These are phyloP conservation scores for Chrosomus eos DNA, from an alignment of 2,797 vertebrate species.

Conservation along the genomic window DNA sequence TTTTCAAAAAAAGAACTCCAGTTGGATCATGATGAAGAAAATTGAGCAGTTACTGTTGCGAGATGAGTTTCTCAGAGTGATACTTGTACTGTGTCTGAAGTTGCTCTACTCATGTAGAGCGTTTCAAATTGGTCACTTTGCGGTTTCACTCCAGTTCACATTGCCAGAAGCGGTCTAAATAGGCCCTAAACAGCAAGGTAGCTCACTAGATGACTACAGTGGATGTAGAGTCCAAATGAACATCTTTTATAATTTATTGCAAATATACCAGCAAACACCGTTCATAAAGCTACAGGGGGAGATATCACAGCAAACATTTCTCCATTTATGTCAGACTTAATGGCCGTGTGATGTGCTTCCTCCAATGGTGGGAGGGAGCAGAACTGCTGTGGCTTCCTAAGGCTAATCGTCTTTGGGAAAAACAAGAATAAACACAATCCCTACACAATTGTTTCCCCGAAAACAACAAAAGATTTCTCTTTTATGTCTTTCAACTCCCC, in stretches of 20 bases:
- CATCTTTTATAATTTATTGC: background rate
- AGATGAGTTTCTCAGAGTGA: constrained; percentile 1
- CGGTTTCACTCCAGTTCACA: background rate
- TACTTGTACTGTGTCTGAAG: background rate
- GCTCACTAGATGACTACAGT: background rate
- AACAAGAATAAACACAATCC: constrained; percentile 58
- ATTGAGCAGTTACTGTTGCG: background rate
- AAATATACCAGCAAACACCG: constrained; percentile 21
- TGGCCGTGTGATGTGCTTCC: constrained; percentile 44
- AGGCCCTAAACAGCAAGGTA: background rate
- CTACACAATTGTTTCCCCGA: constrained; percentile 59
- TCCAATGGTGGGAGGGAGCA: constrained; percentile 35
- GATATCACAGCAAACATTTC: constrained; percentile 26
- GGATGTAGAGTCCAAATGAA: background rate
- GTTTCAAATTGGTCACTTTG: background rate
- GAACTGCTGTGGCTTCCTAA: constrained; percentile 45
- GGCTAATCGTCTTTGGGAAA: constrained; percentile 61
- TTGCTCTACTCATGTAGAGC: background rate
- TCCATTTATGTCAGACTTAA: constrained; percentile 46
- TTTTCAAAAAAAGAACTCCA: background rate
- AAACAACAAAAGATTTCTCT: constrained; percentile 56
- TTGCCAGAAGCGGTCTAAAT: background rate
- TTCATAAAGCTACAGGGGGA: constrained; percentile 26
- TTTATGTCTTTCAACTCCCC: constrained; percentile 48
- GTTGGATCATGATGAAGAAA: background rate